Evolutionary conservation across 2,888 invertebrate genomes (phyloP).

Genomic region (Agriopis leucophaearia): DNA sequence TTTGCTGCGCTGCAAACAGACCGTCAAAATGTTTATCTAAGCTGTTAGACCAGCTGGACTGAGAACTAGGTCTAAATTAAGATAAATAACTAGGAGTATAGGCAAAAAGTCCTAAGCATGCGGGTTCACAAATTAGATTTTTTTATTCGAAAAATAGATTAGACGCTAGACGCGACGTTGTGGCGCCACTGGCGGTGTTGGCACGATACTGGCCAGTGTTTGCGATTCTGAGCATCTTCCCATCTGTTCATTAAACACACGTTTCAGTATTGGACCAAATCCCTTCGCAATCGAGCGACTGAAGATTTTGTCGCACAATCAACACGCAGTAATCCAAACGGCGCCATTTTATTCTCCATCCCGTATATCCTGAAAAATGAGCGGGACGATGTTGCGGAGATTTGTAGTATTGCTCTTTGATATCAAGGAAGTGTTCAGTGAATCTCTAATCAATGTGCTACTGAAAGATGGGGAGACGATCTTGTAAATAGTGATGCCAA

Average conservation of each 20-base stretch:
- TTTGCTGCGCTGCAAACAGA: slow-evolving; percentile 29
- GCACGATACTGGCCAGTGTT: slow-evolving; percentile 74
- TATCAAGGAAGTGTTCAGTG: slow-evolving; percentile 83
- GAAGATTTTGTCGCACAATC: slow-evolving; percentile 55
- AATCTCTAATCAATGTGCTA: slow-evolving; percentile 79
- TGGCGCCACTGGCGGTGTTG: slow-evolving; percentile 76
- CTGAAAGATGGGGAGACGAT: slow-evolving; percentile 77
- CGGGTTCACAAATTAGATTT: slow-evolving; percentile 46
- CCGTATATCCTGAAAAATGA: slow-evolving; percentile 57
- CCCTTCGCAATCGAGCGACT: slow-evolving; percentile 73
- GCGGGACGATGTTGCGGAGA: slow-evolving; percentile 68
- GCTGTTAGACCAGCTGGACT: neutral
- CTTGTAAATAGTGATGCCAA: slow-evolving; percentile 59
- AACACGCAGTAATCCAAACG: slow-evolving; percentile 59
- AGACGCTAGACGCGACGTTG: slow-evolving; percentile 66
- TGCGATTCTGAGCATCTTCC: slow-evolving; percentile 79
- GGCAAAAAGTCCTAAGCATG: slow-evolving; percentile 11
- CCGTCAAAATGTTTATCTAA: slow-evolving; percentile 41
- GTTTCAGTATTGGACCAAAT: slow-evolving; percentile 79
- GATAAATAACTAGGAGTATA: slow-evolving; percentile 19
- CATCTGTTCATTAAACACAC: slow-evolving; percentile 82
- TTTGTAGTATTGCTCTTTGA: slow-evolving; percentile 78
- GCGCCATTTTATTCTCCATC: slow-evolving; percentile 63
- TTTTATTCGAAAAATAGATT: slow-evolving; percentile 70
- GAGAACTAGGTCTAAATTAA: slow-evolving; percentile 26